phyloP scores from a whole-genome alignment of 2,888 invertebrate species.

The Nephrocerus scutellatus region DNA sequence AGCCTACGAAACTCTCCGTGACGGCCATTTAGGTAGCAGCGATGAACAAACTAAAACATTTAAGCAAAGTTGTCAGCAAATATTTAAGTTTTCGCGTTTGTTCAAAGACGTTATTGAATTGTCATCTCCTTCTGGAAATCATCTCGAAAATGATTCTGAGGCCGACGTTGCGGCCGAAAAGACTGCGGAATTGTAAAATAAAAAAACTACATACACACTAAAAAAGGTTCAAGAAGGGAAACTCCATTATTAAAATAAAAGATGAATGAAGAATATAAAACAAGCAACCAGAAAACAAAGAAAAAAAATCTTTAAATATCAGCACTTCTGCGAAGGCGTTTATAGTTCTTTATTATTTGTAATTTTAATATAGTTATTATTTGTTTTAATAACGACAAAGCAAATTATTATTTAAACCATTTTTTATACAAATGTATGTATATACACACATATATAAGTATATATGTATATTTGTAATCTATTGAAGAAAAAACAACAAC shows the following conservation, averaged over 20 bases:
- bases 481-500: slow-evolving; percentile 3
- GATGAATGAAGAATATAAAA: slow-evolving; percentile 12
- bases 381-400: slow-evolving; percentile 2
- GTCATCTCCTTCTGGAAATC: slow-evolving; percentile 35
- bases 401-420: too few relatives aligned
- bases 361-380: slow-evolving; percentile 7
- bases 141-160: slow-evolving; percentile 24
- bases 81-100: slow-evolving; percentile 73
- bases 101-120: slow-evolving; percentile 51
- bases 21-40: slow-evolving; percentile 73
- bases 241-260: slow-evolving; percentile 19
- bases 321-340: slow-evolving; percentile 19
- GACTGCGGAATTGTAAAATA: slow-evolving; percentile 32
- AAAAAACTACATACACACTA: slow-evolving; percentile 16
- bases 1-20: slow-evolving; percentile 67
- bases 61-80: slow-evolving; percentile 62
- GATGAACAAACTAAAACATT: slow-evolving; percentile 63
- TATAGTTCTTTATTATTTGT: slow-evolving; percentile 10
- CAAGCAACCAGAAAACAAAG: slow-evolving; percentile 8
- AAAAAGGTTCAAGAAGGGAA: slow-evolving; percentile 19
- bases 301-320: slow-evolving; percentile 19
- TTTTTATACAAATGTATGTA: too few relatives aligned
- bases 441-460: slow-evolving; percentile 14
- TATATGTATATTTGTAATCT: slow-evolving; percentile 1
- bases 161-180: slow-evolving; percentile 19